Evolutionary conservation across 2,113 vertebrate genomes (phyloP).

Genomic region (Coptodon rendalli): DNA sequence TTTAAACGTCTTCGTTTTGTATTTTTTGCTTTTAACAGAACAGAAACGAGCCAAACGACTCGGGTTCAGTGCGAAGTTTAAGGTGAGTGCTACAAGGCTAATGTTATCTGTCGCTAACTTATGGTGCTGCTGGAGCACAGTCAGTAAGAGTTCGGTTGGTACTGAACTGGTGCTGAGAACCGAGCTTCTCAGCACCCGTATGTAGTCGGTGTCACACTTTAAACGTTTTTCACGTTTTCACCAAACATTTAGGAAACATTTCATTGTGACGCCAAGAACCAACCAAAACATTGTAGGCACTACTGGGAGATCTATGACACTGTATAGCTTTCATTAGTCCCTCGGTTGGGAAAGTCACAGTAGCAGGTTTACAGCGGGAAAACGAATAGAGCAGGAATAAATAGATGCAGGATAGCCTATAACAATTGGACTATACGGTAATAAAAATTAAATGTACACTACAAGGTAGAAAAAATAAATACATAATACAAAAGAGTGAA

Average conservation of each 20-base stretch:
- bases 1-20: background rate
- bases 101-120: background rate
- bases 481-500: no score
- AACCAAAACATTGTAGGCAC: background rate
- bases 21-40: slow-evolving; percentile 50
- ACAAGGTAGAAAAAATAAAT: no score
- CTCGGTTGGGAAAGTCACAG: background rate
- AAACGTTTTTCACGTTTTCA: background rate
- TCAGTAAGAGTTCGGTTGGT: background rate
- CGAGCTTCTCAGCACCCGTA: background rate
- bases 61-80: slow-evolving; percentile 47
- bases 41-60: slow-evolving; percentile 72
- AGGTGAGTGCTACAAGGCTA: slow-evolving; percentile 32
- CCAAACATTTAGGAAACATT: background rate
- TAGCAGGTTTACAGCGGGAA: background rate
- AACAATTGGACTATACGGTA: background rate
- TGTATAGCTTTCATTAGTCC: background rate
- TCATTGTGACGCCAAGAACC: background rate
- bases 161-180: background rate
- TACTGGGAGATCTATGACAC: background rate
- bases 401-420: background rate
- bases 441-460: background rate
- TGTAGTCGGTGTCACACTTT: background rate
- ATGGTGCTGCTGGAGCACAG: background rate
- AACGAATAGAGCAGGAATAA: background rate